These are phyloP conservation scores for Tyrophagus putrescentiae DNA, from an alignment of 1,140 invertebrate species.

Conservation along the genomic window DNA sequence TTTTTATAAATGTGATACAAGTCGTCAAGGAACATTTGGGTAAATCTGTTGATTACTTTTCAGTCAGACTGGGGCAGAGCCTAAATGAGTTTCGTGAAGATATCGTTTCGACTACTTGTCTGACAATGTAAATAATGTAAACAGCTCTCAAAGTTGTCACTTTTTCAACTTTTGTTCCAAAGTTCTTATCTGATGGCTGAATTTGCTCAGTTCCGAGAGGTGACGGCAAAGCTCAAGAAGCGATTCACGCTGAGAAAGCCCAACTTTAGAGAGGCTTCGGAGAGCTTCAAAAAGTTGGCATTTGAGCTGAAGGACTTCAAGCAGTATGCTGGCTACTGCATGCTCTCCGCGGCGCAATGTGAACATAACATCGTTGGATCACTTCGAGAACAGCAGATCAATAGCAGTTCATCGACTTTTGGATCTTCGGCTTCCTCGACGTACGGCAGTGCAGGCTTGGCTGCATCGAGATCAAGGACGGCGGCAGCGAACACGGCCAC, in stretches of 20 bases:
- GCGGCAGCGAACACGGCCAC: neutral
- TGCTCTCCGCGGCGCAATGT: conserved; percentile 21
- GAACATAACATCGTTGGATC: conserved; percentile 20
- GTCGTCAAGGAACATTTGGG: no score
- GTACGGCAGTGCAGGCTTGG: neutral
- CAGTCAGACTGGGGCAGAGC: no score
- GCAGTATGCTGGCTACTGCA: conserved; percentile 21
- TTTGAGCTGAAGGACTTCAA: conserved; percentile 18
- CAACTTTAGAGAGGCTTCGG: conserved; percentile 16
- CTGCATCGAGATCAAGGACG: neutral
- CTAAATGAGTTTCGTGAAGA: no score
- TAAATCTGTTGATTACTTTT: no score
- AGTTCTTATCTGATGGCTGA: conserved; percentile 20
- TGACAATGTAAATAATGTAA: no score
- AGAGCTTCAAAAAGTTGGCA: conserved; percentile 13
- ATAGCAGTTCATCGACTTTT: no score
- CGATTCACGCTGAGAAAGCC: conserved; percentile 21
- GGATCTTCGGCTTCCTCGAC: neutral
- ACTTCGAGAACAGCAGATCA: neutral
- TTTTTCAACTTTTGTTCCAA: neutral
- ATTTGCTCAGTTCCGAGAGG: conserved; percentile 17
- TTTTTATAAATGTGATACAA: no score
- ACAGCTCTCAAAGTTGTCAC: no score
- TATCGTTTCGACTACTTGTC: no score
- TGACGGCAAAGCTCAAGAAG: conserved; percentile 19